Evolutionary conservation across 1,140 invertebrate genomes (phyloP), one percentile per base, ranked within the genome.

Genomic region (Camponotus floridanus): DNA sequence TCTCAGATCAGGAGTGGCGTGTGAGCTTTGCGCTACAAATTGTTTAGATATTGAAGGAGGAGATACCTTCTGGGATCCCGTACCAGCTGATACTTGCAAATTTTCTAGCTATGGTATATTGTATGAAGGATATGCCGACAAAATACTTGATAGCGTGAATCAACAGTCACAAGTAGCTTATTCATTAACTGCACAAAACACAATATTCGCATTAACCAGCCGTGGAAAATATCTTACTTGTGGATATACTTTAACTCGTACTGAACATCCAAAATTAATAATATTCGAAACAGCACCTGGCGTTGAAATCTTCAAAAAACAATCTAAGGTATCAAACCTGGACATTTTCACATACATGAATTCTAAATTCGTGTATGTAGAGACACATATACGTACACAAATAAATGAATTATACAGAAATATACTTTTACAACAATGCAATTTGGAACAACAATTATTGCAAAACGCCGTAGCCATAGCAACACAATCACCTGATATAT

Each of bases 201-300:
- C 64, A 9, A 87, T 78, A 6, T 91, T 89, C 33, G 83, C 83
- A 1, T 21, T 86, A 57, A 18, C 84, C 1, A 62, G 18, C 18
- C 87, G 39, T 21, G n/a, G 3, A 1, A 21, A 45, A 51, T 18
- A 33, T 2, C 4, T 6, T 13, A 21, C 85, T 2, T 91, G 90
- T 15, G 85, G 81, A 18, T 86, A 86, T 57, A 68, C 51, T 0
- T 7, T 90, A 0, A 64, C 80, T 1, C 26, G 33, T 68, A 91
- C 88, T 0, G 90, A 92, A 76, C 86, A 92, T 26, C 86, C 88
- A 5, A 92, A 90, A 86, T 33, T 91, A 8, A 51, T 91, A 0
- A 86, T 91, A 0, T 45, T 87, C 6, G 88, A 92, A 48, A 76
- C 83, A 21, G 64, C 3, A 15, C 39, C 45, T 0, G 33, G 31